These are phyloP conservation scores for Montipora foliosa DNA, from an alignment of 64 coral and sea anemone genomes.

Conservation along the genomic window DNA sequence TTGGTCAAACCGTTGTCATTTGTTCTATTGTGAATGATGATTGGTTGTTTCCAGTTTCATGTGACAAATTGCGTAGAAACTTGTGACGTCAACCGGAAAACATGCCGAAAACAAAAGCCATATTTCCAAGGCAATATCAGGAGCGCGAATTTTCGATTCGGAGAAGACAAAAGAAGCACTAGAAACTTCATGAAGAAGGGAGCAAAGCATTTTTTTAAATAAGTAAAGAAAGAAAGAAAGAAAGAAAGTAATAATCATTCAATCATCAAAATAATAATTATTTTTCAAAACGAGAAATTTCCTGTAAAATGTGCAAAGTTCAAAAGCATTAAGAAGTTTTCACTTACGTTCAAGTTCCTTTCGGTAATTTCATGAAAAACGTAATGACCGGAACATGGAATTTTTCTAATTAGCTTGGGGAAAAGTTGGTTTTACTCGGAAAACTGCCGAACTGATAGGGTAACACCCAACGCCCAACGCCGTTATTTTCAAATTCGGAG, in stretches of 20 bases:
- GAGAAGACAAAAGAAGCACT: not conserved
- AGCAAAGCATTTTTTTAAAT: not conserved
- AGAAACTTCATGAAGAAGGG: not conserved
- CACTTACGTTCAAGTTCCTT: no score
- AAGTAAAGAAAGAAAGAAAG: no score
- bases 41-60: conserved; percentile 45
- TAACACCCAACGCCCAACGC: not conserved
- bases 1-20: conserved; percentile 35
- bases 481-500: not conserved
- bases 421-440: conserved; percentile 7
- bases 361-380: no score
- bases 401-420: no score
- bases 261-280: no score
- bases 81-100: conserved; percentile 66
- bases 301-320: no score
- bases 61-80: conserved; percentile 54
- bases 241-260: no score
- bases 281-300: no score
- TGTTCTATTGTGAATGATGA: conserved; percentile 4
- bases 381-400: no score
- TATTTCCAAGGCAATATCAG: conserved; percentile 47
- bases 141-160: conserved; percentile 49
- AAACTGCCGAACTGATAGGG: not conserved
- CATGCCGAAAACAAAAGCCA: conserved; percentile 73
- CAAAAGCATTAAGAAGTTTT: no score